Percentiles rank a stretch among this genome's conserved stretches.
Evolutionary conservation across 2,113 vertebrate species (phyloP).

Genomic region (Excalfactoria chinensis): DNA sequence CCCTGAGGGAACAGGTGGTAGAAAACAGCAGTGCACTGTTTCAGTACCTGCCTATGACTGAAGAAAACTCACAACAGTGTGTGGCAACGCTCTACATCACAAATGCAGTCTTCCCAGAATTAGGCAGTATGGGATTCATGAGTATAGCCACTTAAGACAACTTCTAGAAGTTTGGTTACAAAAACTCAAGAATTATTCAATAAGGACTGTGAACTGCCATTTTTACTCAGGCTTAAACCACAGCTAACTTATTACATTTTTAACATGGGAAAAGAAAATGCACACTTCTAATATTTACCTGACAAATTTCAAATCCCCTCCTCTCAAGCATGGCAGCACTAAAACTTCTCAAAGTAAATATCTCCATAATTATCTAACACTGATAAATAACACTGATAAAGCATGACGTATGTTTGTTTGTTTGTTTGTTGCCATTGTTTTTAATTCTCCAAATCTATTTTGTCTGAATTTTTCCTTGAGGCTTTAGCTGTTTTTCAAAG

Average conservation of each 20-base stretch:
- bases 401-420: no score
- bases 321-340: neutral
- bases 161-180: conserved; percentile 2
- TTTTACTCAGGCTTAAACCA: neutral
- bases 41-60: neutral
- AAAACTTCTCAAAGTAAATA: conserved; percentile 44
- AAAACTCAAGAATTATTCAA: conserved; percentile 10
- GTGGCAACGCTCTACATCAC: neutral
- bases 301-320: conserved; percentile 5
- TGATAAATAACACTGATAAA: conserved; percentile 31
- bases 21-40: neutral
- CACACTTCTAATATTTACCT: neutral
- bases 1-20: neutral
- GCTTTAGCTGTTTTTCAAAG: neutral
- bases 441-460: fast-evolving
- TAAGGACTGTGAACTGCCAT: conserved; percentile 11
- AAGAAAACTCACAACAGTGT: neutral
- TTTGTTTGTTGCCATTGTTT: no score
- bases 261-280: conserved; percentile 26
- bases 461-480: neutral
- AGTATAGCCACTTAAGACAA: neutral
- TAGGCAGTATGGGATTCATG: neutral
- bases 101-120: neutral
- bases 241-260: conserved; percentile 11
- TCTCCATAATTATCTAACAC: conserved; percentile 15